These are phyloP conservation scores for Lepidostoma basale DNA, from an alignment of 1,140 invertebrate genomes.

Conservation along the genomic window DNA sequence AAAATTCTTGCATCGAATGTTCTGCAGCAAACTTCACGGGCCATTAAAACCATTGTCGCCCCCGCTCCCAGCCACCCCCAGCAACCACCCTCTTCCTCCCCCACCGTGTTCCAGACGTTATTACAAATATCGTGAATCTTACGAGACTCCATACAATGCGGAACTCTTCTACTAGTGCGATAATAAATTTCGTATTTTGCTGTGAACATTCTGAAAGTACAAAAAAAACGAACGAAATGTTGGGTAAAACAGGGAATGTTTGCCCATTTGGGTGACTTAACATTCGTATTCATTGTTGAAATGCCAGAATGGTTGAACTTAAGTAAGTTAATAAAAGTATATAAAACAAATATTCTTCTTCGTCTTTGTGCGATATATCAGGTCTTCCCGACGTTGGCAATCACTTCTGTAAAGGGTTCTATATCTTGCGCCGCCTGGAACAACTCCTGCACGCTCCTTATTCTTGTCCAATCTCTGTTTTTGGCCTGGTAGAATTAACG, in stretches of 20 bases:
- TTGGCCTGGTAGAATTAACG: too few species aligned
- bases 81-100: not conserved
- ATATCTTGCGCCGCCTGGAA: too few species aligned
- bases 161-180: not conserved
- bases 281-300: too few species aligned
- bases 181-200: not conserved
- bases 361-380: too few species aligned
- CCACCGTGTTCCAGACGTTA: not conserved
- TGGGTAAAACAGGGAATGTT: not conserved
- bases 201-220: not conserved
- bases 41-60: not conserved
- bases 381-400: too few species aligned
- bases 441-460: too few species aligned
- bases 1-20: not conserved
- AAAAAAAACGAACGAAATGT: not conserved
- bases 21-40: not conserved
- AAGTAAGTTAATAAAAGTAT: too few species aligned
- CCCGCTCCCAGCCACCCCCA: not conserved
- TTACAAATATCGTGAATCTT: not conserved
- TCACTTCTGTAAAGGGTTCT: too few species aligned
- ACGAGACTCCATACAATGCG: not conserved
- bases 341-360: too few species aligned
- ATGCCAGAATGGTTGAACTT: too few species aligned
- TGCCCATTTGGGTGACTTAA: too few species aligned
- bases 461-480: too few species aligned